Evolutionary conservation across 2,113 vertebrate species (phyloP), one percentile per base, ranked within the genome.

Genomic region (Cyrtonyx montezumae): DNA sequence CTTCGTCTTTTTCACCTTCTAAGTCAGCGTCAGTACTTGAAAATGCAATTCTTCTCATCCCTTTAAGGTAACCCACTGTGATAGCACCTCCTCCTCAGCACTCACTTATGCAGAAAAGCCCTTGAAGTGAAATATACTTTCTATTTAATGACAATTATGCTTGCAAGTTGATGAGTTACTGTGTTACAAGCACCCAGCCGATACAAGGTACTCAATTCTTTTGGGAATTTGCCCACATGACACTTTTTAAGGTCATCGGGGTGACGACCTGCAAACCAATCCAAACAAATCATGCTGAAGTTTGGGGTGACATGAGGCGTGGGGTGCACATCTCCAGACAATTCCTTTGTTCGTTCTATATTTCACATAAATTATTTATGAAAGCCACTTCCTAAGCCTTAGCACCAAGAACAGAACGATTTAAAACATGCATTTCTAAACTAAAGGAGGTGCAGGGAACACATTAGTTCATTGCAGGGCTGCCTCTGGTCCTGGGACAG

Each of bases 181-280:
- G 77, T 79, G 43, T 78, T 84, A 66, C 58, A 65, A 92, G 85
- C 84, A 69, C 79, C 65, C 68, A 80, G 71, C 59, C 62, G 51
- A 76, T 56, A 28, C 15, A 36, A 74, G 3, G 2, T 42, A 63
- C 43, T 83, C 79, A 58, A 75, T 85, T 71, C 45, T 85, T 66
- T 94, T 46, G 88, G 93, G 75, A 94, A 78, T 74, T 48, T 67
- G 37, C 32, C 30, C 5, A 5, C 32, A 13, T 37, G 26, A 74
- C 42, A 67, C 25, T 84, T 92, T 67, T 66, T 94, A 93, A 94
- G 84, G 84, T 84, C 83, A 90, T 22, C 77, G 55, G 66, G 58
- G 61, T 51, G 55, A 84, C 0, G 49, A 81, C 25, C 61, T 48
- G n/a, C 56, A 92, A 94, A 79, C 59, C 45, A 78, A 45, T 25